Percentiles rank a stretch among this genome's conserved stretches.
These are phyloP conservation scores for Platycheirus albimanus DNA, from an alignment of 2,888 invertebrate species.

Conservation along the genomic window DNA sequence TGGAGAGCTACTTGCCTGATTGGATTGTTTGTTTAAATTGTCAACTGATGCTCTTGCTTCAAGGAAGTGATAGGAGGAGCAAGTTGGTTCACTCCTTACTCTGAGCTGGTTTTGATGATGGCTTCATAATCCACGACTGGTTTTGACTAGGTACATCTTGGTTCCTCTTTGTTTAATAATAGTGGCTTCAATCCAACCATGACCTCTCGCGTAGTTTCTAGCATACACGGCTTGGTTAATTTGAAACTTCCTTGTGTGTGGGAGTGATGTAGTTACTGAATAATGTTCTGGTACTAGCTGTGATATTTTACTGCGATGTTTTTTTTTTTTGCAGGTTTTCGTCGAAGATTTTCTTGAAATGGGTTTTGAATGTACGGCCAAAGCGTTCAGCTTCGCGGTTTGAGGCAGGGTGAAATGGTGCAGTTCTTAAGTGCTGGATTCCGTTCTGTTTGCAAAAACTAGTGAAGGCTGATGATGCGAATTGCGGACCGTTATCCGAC, in stretches of 20 bases:
- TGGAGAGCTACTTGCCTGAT: slow-evolving; percentile 12
- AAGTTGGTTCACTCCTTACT: background rate
- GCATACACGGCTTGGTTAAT: background rate
- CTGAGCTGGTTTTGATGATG: slow-evolving; percentile 1
- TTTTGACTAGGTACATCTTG: too few relatives aligned
- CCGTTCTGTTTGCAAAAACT: too few relatives aligned
- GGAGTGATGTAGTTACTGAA: background rate
- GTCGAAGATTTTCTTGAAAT: background rate
- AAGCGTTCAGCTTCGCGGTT: slow-evolving; percentile 74
- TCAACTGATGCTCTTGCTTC: background rate
- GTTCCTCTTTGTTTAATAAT: too few relatives aligned
- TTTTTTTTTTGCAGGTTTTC: slow-evolving; percentile 4
- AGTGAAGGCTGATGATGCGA: too few relatives aligned
- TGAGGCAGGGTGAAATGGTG: slow-evolving; percentile 65
- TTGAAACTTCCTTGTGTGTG: background rate
- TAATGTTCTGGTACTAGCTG: background rate
- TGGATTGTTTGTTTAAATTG: background rate
- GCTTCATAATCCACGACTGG: background rate
- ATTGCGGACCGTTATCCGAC: too few relatives aligned
- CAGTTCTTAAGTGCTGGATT: too few relatives aligned
- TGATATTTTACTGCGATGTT: slow-evolving; percentile 4
- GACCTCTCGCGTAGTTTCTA: slow-evolving; percentile 18
- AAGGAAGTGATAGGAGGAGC: background rate
- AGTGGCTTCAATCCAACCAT: slow-evolving; percentile 18
- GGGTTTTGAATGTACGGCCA: background rate